Percentiles rank a stretch among this genome's conserved stretches.
These are phyloP conservation scores for Tortricodes alternella DNA, from an alignment of 2,888 invertebrate genomes.

Conservation along the genomic window DNA sequence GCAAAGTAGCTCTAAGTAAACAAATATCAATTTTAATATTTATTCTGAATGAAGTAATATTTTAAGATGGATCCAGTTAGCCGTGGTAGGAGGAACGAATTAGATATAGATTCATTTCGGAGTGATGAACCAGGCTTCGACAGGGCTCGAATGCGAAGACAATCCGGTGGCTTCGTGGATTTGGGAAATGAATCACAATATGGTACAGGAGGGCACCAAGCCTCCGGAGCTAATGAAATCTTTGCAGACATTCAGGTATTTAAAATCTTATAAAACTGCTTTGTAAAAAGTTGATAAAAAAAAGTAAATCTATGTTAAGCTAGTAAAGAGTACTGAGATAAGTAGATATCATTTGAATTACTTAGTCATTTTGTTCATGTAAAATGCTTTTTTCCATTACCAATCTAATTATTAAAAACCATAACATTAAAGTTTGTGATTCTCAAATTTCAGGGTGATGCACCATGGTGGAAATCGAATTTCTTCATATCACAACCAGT, in stretches of 20 bases:
- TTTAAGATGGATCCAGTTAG: constrained; percentile 67
- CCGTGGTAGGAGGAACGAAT: constrained; percentile 62
- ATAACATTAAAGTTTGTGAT: neutral
- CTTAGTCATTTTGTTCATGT: too few species aligned
- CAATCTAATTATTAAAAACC: too few species aligned
- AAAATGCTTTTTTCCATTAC: too few species aligned
- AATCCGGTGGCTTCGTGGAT: constrained; percentile 89
- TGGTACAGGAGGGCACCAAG: constrained; percentile 91
- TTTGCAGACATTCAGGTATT: constrained; percentile 94
- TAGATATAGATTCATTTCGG: constrained; percentile 73
- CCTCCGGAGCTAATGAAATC: constrained; percentile 93
- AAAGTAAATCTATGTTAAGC: neutral
- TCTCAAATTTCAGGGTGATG: constrained; percentile 83
- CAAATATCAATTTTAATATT: constrained; percentile 21
- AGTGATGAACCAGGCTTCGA: constrained; percentile 73
- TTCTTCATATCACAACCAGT: constrained; percentile 98
- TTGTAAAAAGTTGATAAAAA: neutral
- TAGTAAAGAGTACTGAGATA: neutral
- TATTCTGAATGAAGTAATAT: constrained; percentile 1
- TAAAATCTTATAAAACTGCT: neutral
- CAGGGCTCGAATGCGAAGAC: constrained; percentile 81
- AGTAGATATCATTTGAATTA: neutral
- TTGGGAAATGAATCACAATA: constrained; percentile 89
- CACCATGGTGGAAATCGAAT: constrained; percentile 98
- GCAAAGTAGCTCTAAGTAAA: constrained; percentile 17